Percentiles rank a stretch among this genome's conserved stretches.
Conservation (phyloP, 1,140 invertebrate species). For the Trissolcus basalis region DNA sequence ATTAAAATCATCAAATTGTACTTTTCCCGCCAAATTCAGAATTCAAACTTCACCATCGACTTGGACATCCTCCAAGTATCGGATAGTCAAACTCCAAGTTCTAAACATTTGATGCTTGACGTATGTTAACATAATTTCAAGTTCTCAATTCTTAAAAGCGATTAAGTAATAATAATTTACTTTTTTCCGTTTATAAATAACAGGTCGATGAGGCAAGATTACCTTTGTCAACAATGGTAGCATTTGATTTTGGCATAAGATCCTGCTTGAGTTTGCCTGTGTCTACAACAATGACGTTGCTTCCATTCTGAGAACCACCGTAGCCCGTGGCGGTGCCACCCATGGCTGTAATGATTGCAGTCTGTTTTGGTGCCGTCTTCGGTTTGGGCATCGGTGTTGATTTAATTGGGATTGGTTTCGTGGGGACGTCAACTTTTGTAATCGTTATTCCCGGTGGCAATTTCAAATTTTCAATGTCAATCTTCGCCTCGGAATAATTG, state of each 20-base stretch:
- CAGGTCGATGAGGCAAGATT: no score
- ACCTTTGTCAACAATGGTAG: slow-evolving; percentile 68
- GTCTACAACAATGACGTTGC: slow-evolving; percentile 81
- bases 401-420: slow-evolving; percentile 73
- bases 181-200: no score
- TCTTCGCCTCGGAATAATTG: slow-evolving; percentile 65
- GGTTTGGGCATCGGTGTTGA: slow-evolving; percentile 66
- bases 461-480: slow-evolving; percentile 81
- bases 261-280: slow-evolving; percentile 79
- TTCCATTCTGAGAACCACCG: slow-evolving; percentile 72
- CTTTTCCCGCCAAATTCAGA: no score
- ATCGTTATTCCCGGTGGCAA: slow-evolving; percentile 89
- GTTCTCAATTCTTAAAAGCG: no score
- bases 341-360: slow-evolving; percentile 73
- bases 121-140: no score
- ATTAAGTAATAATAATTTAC: no score
- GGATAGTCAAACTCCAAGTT: no score
- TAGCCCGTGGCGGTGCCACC: slow-evolving; percentile 69
- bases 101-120: no score
- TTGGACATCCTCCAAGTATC: no score
- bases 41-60: no score
- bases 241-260: slow-evolving; percentile 67
- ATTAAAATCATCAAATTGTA: no score
- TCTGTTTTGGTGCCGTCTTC: slow-evolving; percentile 67
- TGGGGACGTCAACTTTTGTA: slow-evolving; percentile 83